phyloP scores from a whole-genome alignment of 2,113 vertebrate genomes.

The Diphyllodes magnificus region DNA sequence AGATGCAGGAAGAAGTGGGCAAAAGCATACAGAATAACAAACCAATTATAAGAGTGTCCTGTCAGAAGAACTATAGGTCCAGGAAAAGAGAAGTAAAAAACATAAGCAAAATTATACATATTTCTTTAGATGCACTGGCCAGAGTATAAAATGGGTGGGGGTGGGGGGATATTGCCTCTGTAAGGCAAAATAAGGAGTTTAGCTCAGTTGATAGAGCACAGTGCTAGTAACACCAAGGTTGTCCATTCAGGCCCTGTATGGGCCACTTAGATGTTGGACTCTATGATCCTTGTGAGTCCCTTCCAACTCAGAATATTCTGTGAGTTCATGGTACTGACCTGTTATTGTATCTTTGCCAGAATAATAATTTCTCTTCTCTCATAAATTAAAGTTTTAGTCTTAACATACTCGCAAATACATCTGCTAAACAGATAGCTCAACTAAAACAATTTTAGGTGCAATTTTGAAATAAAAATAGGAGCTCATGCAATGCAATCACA shows the following conservation, averaged over 20 bases:
- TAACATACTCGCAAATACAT: not conserved
- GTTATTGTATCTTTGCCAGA: not conserved
- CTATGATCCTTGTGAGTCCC: fast-evolving
- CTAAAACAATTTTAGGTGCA: not conserved
- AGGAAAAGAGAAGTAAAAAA: not conserved
- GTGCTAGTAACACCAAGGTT: not conserved
- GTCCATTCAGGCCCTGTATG: not conserved
- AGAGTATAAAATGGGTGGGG: not conserved
- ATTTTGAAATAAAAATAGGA: not conserved
- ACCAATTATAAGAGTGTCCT: not conserved
- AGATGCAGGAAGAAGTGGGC: not conserved
- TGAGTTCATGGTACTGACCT: not conserved
- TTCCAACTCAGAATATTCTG: not conserved
- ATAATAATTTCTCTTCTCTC: not conserved
- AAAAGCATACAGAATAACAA: not conserved
- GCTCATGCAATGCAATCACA: not conserved
- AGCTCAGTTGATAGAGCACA: not conserved
- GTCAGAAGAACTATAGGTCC: not conserved
- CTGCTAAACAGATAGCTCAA: not conserved
- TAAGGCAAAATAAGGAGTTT: not conserved
- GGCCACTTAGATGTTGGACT: not conserved
- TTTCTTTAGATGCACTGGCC: not conserved
- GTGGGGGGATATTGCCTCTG: fast-evolving
- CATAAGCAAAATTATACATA: not conserved
- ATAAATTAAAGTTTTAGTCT: not conserved